These are phyloP conservation scores for Dryocosmus kuriphilus DNA, from an alignment of 2,888 invertebrate genomes.

Conservation along the genomic window DNA sequence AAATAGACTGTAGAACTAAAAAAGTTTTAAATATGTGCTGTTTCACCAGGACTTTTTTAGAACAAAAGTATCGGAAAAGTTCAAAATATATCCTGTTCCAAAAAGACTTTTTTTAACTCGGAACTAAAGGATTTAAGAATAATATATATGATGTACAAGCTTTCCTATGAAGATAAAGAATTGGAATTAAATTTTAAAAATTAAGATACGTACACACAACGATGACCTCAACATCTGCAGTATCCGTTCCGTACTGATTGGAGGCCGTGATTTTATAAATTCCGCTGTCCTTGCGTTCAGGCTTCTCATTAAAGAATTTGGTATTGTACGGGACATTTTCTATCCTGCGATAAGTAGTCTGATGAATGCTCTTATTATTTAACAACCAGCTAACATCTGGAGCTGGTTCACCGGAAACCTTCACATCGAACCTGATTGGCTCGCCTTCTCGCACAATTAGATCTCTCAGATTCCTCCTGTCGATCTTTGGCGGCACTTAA, in stretches of 20 bases:
- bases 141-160: too few species aligned
- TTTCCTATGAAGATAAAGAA: too few species aligned
- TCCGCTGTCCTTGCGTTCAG: conserved; percentile 93
- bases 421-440: conserved; percentile 92
- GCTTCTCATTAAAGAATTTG: conserved; percentile 91
- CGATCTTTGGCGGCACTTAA: conserved; percentile 97
- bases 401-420: conserved; percentile 93
- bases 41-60: too few species aligned
- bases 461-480: conserved; percentile 91
- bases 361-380: conserved; percentile 87
- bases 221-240: conserved; percentile 93
- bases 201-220: conserved; percentile 86
- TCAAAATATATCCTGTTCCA: too few species aligned
- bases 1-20: too few species aligned
- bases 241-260: conserved; percentile 93
- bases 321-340: conserved; percentile 92
- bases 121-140: too few species aligned
- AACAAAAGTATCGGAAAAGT: too few species aligned
- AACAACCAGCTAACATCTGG: conserved; percentile 93
- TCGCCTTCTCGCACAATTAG: conserved; percentile 95
- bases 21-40: too few species aligned
- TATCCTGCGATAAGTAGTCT: conserved; percentile 83
- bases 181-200: neutral
- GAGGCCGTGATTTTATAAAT: conserved; percentile 92
- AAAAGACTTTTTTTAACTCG: too few species aligned